phyloP scores from a whole-genome alignment of 2,797 vertebrate genomes.

The Ptychobarbus kaznakovi region DNA sequence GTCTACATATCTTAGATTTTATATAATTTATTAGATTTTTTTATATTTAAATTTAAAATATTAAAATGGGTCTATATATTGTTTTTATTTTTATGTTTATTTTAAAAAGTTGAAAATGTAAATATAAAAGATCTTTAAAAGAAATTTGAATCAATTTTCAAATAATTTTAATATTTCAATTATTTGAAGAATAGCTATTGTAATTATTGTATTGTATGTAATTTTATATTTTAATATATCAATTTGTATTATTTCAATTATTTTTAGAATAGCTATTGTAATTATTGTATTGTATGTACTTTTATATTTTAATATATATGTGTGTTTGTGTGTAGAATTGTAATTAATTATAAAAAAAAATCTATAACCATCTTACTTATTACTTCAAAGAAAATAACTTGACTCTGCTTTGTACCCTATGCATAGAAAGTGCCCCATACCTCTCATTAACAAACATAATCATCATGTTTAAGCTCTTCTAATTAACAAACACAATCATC shows the following conservation, averaged over 20 bases:
- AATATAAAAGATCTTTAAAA: no score
- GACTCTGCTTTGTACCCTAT: not conserved
- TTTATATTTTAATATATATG: not conserved
- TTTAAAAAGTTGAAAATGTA: no score
- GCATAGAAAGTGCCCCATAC: not conserved
- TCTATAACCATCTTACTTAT: not conserved
- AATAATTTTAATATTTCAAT: not conserved
- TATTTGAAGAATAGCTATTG: not conserved
- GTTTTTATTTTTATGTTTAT: no score
- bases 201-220: not conserved
- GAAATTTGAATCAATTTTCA: no score
- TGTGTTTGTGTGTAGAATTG: not conserved
- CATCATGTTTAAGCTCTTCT: not conserved
- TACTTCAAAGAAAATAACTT: not conserved
- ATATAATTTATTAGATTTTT: no score
- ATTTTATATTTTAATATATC: not conserved
- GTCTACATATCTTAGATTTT: not conserved
- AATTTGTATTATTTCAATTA: not conserved
- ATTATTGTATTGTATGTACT: not conserved
- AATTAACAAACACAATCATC: not conserved
- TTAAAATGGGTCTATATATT: no score
- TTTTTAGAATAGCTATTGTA: not conserved
- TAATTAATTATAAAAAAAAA: not conserved
- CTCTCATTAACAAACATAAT: constrained; percentile 4
- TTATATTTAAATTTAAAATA: no score